phyloP scores from a whole-genome alignment of 2,797 vertebrate genomes.

The Acrocephalus scirpaceus region DNA sequence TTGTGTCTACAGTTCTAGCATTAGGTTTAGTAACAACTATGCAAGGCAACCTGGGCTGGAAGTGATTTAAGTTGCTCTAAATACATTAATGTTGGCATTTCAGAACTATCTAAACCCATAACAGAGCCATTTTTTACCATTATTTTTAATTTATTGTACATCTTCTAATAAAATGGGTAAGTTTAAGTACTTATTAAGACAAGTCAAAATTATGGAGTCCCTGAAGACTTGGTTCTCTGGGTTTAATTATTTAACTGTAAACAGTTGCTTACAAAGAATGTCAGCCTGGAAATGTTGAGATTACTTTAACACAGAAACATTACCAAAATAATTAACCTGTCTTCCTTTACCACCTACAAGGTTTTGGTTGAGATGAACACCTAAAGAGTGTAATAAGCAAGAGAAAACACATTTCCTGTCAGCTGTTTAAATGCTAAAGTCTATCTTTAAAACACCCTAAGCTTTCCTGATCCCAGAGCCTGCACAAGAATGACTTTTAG shows the following conservation, averaged over 20 bases:
- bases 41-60: not conserved
- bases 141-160: not conserved
- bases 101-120: not conserved
- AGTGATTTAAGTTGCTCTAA: not conserved
- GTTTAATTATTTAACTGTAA: not conserved
- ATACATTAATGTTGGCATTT: not conserved
- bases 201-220: not conserved
- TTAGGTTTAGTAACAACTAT: not conserved
- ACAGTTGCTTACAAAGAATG: not conserved
- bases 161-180: not conserved
- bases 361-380: not conserved
- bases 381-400: not conserved
- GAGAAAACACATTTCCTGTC: not conserved
- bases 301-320: not conserved
- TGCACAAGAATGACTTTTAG: not conserved
- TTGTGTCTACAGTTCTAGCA: not conserved
- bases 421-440: not conserved
- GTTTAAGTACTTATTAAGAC: not conserved
- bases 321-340: not conserved
- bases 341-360: not conserved
- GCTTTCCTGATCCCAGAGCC: not conserved
- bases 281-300: not conserved
- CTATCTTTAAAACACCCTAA: not conserved
- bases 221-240: not conserved
- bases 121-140: not conserved